A percentile compares a stretch with the other conserved stretches of the same genome.
Evolutionary conservation across 2,888 invertebrate species (phyloP).

Genomic region (Clunio marinus): DNA sequence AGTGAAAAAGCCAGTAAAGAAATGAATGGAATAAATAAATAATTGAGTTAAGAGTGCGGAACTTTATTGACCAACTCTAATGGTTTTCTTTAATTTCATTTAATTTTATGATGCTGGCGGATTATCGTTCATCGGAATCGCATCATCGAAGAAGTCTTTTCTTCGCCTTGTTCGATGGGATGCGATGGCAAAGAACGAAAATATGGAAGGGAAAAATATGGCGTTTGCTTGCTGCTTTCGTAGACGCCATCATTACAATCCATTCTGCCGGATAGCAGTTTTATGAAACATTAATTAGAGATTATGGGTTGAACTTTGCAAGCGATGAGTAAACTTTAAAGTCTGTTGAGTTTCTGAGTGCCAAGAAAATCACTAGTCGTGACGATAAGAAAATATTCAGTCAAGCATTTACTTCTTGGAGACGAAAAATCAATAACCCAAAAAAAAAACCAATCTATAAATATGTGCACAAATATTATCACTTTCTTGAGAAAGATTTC

Average conservation of each 20-base stretch:
- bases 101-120: slow-evolving; percentile 9
- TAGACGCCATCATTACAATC: slow-evolving; percentile 19
- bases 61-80: slow-evolving; percentile 8
- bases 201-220: background rate
- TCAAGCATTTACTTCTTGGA: no score
- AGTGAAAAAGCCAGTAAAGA: background rate
- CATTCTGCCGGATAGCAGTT: slow-evolving; percentile 14
- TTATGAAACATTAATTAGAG: slow-evolving; percentile 36
- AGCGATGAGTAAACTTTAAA: slow-evolving; percentile 17
- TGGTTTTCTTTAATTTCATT: slow-evolving; percentile 22
- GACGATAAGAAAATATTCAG: background rate
- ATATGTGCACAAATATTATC: slow-evolving; percentile 25
- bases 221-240: background rate
- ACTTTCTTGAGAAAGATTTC: background rate
- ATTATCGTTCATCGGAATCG: slow-evolving; percentile 21
- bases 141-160: background rate
- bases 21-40: slow-evolving; percentile 2
- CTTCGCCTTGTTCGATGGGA: background rate
- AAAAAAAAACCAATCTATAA: slow-evolving; percentile 17
- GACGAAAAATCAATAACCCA: slow-evolving; percentile 9
- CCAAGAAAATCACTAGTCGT: background rate
- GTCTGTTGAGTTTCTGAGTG: slow-evolving; percentile 1
- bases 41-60: slow-evolving; percentile 2
- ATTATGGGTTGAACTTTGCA: slow-evolving; percentile 30
- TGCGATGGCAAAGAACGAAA: background rate